phyloP scores from a whole-genome alignment of 2,888 invertebrate genomes.

The Callinectes sapidus region DNA sequence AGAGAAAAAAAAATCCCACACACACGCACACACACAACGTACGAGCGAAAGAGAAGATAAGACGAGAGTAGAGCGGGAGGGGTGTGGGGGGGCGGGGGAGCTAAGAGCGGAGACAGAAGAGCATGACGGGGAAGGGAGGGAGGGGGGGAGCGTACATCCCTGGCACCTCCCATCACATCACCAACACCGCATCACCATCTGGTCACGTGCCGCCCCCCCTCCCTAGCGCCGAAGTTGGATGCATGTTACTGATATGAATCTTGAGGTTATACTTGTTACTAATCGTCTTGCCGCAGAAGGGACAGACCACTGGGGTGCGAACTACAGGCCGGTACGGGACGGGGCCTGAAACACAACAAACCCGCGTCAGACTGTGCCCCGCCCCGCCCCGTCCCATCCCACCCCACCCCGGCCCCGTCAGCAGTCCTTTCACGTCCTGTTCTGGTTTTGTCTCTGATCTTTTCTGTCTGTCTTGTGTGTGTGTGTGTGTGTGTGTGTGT shows the following conservation, averaged over 20 bases:
- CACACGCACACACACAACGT: neutral
- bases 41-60: neutral
- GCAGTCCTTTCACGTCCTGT: neutral
- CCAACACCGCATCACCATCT: neutral
- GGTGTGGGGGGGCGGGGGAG: neutral
- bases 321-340: conserved; percentile 51
- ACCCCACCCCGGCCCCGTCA: no score
- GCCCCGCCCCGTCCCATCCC: neutral
- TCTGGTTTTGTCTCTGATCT: neutral
- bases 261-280: conserved; percentile 73
- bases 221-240: conserved; percentile 49
- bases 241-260: conserved; percentile 71
- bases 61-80: neutral
- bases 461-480: neutral
- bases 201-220: conserved; percentile 37
- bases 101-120: no score
- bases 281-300: conserved; percentile 71
- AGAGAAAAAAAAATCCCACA: neutral
- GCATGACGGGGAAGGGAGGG: no score
- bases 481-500: conserved; percentile 41
- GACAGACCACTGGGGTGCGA: conserved; percentile 66
- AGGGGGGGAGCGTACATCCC: no score
- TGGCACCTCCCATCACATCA: conserved; percentile 5
- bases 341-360: conserved; percentile 53
- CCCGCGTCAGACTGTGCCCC: conserved; percentile 50